Base-by-base conservation (phyloP, 2,797 vertebrate genomes). In the Acomys russatus region DNA sequence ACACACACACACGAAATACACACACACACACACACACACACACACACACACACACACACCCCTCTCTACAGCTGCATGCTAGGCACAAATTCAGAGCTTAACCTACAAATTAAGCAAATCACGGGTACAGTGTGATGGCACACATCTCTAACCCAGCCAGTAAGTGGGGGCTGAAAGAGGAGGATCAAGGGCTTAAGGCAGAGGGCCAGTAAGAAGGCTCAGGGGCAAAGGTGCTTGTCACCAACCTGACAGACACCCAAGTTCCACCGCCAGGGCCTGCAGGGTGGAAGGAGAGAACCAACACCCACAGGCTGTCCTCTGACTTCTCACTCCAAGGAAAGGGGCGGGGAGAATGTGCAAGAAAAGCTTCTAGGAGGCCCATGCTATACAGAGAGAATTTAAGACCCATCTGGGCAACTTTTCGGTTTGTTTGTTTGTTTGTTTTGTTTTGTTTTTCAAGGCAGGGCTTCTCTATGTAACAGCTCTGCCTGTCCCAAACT, bases 91-190 rank as follows among this genome's bases (percentile, higher is more conserved):
- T 83, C 92, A 95, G n/a, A 84, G 38, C 35, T 78, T 20, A 44
- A 94, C 71, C 28, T 84, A 91, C 18, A 96, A 87, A 78, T 38
- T 84, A 87, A 93, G 23, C 66, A 88, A 91, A 84, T 68, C 70
- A 90, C 6, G 33, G 20, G 54, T 44, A 8, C 1, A 6, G 8
- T 18, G 11, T 54, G 70, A 71, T 33, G 10, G 71, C 56, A 59
- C 56, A 59, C 9, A 76, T 20, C 71, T 28, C 2, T 88, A 88
- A 63, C 28, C 17, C 56, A 76, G 56, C 28, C 38, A 76, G 35
- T 25, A 63, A 61, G 12, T 30, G 17, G 44, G 56, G 35, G 35
- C 56, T 33, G 71, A 73, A 56, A 73, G 8, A 28, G 51, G 15
- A 56, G 68, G 12, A 56, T 56, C 20, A 17, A 17, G 66, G 35